Percentiles rank a stretch among this genome's conserved stretches.
These are phyloP conservation scores for Rhingia campestris DNA, from an alignment of 2,888 invertebrate genomes.

Conservation along the genomic window DNA sequence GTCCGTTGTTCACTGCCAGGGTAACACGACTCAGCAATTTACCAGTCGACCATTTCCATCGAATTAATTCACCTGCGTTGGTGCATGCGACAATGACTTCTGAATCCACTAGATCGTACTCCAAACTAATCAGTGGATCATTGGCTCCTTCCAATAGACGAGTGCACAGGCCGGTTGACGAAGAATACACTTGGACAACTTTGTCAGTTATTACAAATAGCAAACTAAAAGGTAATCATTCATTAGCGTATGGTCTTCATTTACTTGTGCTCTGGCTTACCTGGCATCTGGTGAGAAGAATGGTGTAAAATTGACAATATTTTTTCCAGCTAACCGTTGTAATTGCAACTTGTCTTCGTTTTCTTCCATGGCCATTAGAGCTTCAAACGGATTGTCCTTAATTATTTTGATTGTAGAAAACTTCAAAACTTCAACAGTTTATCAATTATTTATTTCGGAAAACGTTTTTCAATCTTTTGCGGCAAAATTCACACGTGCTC, in stretches of 20 bases:
- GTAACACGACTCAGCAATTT: conserved; percentile 79
- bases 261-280: conserved; percentile 81
- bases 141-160: conserved; percentile 84
- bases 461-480: background rate
- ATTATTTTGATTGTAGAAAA: background rate
- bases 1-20: conserved; percentile 50
- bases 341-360: conserved; percentile 83
- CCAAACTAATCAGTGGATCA: conserved; percentile 84
- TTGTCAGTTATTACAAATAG: conserved; percentile 86
- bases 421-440: background rate
- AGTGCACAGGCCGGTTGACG: conserved; percentile 86
- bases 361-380: conserved; percentile 76
- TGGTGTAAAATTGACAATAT: conserved; percentile 85
- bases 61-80: conserved; percentile 84
- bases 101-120: conserved; percentile 82
- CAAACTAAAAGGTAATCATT: conserved; percentile 82
- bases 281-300: conserved; percentile 86
- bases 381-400: background rate
- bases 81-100: conserved; percentile 85
- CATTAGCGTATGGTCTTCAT: no score
- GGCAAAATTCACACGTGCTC: conserved; percentile 24
- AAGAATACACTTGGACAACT: conserved; percentile 86
- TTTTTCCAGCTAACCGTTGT: conserved; percentile 86
- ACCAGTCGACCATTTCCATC: conserved; percentile 86
- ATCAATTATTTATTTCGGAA: background rate